Evolutionary conservation across 1,140 invertebrate species (phyloP).

Genomic region (Choristoneura fumiferana): DNA sequence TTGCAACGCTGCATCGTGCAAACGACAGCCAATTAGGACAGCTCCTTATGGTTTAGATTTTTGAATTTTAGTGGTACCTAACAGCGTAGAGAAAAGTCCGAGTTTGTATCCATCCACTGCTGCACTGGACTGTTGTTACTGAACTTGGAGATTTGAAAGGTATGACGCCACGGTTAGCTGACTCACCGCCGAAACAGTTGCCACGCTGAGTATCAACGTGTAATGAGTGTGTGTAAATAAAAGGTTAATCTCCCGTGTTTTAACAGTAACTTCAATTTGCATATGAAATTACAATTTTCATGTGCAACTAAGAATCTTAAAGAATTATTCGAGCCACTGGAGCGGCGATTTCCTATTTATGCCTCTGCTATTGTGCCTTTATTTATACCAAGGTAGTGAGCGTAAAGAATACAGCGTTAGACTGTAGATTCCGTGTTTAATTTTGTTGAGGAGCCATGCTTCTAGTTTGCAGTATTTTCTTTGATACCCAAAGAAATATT

Average conservation of each 20-base stretch:
- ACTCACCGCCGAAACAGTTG: background rate
- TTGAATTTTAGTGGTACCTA: too few species aligned
- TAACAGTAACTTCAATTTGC: slow-evolving; percentile 50
- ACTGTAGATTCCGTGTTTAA: slow-evolving; percentile 20
- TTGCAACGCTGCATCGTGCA: too few species aligned
- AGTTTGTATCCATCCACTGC: too few species aligned
- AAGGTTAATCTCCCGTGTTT: slow-evolving; percentile 12
- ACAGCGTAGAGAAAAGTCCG: too few species aligned
- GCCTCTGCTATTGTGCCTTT: slow-evolving; percentile 65
- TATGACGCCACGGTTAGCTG: background rate
- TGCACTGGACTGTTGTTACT: too few species aligned
- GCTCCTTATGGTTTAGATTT: too few species aligned
- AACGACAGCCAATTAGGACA: too few species aligned
- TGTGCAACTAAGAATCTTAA: slow-evolving; percentile 64
- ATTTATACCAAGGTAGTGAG: slow-evolving; percentile 63
- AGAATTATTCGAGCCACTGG: slow-evolving; percentile 72
- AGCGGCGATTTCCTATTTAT: slow-evolving; percentile 72
- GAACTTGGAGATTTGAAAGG: background rate
- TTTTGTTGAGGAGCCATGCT: too few species aligned
- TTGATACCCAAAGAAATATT: too few species aligned
- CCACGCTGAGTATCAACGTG: background rate
- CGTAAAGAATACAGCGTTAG: slow-evolving; percentile 57
- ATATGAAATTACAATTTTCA: slow-evolving; percentile 71
- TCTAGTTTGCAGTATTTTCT: too few species aligned
- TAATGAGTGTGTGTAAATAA: slow-evolving; percentile 8